Base-by-base conservation (phyloP, 2,888 invertebrate genomes). In the Hypselothyrea guttata region DNA sequence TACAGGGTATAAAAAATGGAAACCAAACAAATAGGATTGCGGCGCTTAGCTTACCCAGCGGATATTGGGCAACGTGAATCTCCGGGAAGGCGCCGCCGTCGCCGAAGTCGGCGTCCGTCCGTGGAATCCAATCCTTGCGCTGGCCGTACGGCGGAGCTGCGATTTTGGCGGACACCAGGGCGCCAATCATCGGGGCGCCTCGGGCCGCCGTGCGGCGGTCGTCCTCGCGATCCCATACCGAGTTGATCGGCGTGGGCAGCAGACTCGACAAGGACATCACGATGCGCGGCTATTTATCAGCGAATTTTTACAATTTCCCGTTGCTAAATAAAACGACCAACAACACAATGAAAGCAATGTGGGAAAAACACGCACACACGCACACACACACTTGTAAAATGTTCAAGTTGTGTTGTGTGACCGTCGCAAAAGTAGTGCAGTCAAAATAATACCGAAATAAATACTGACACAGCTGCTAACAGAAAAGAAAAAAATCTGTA, bases 41-140 rank as follows among this genome's bases (percentile, higher is more conserved):
- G n/a, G n/a, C n/a, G n/a, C n/a, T n/a, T n/a, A n/a, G 13, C 95
- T 97, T 95, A 51, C 95, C 95, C 55, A 99, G 90, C 0, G 99
- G 99, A 90, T 97, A 97, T 86, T 99, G 99, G 0, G 98, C 98
- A 15, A 98, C 95, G 86, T 95, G 96, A 66, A 99, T 97, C 91
- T 99, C 99, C 0, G 99, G 99, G 90, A 97, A 99, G 0, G 99
- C 97, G 18, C 99, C 99, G 0, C 99, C 99, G 93, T 99, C 99
- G 81, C 93, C 94, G 89, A 91, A 94, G 82, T 94, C 94, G 0
- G 93, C 96, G 46, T 94, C 93, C 45, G 92, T 92, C 45, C 98
- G 91, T 0, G 99, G 99, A 7, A 98, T 92, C 97, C 98, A 99
- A 83, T 97, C 97, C 90, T 95, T 94, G 71, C 99, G 93, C 86